Evolutionary conservation across 2,113 vertebrate genomes (phyloP).

Genomic region (Lepus europaeus): DNA sequence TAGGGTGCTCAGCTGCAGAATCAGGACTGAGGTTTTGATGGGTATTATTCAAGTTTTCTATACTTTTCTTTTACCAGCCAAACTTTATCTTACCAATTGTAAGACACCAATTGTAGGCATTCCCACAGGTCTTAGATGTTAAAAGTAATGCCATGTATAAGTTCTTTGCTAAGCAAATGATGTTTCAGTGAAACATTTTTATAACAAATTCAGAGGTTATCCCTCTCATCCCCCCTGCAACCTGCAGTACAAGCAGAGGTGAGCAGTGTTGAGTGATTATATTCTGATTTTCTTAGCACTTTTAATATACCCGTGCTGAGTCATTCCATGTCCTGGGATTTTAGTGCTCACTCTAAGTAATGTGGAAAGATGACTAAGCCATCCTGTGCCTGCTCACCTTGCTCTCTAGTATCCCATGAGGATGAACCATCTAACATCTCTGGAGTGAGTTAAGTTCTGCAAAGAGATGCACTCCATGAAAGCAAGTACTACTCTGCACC

Average conservation of each 20-base stretch:
- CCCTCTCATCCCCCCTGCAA: not conserved
- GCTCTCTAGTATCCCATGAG: slow-evolving; percentile 7
- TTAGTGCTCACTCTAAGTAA: slow-evolving; percentile 67
- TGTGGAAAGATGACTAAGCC: slow-evolving; percentile 28
- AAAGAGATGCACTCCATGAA: slow-evolving; percentile 61
- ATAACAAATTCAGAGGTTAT: slow-evolving; percentile 6
- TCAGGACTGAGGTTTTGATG: not conserved
- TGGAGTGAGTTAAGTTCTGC: slow-evolving; percentile 53
- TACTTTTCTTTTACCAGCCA: not conserved
- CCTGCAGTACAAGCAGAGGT: not conserved
- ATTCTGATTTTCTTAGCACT: slow-evolving; percentile 43
- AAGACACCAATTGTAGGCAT: not conserved
- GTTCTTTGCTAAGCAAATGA: slow-evolving; percentile 43
- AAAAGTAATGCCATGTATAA: slow-evolving; percentile 22
- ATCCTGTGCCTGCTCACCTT: not conserved
- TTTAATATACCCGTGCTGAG: slow-evolving; percentile 4
- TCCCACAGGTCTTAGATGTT: slow-evolving; percentile 2
- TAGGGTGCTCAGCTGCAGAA: not conserved
- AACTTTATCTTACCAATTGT: not conserved
- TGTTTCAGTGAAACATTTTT: slow-evolving; percentile 36
- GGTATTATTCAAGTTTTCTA: not conserved
- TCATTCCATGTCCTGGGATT: not conserved
- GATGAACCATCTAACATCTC: slow-evolving; percentile 1
- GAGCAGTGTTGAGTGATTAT: not conserved
- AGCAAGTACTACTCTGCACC: slow-evolving; percentile 59